phyloP scores from a whole-genome alignment of 2,113 vertebrate genomes.

The Orycteropus afer region DNA sequence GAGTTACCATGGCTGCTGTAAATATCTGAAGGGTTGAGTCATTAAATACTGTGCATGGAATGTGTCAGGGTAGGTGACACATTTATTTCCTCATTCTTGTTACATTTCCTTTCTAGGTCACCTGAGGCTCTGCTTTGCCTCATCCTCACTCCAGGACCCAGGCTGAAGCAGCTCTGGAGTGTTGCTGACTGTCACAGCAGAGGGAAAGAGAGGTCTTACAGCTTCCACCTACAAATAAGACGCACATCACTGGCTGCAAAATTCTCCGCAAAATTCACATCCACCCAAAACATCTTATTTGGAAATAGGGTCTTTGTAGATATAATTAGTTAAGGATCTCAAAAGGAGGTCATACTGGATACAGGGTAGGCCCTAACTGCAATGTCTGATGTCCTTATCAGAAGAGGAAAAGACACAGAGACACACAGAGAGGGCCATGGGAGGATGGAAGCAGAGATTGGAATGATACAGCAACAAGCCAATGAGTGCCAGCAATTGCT shows the following conservation, averaged over 20 bases:
- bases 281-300: background rate
- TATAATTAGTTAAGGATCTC: background rate
- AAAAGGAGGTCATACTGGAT: background rate
- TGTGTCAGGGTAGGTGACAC: slow-evolving; percentile 19
- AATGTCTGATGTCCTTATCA: background rate
- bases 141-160: background rate
- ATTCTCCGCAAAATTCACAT: background rate
- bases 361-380: background rate
- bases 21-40: background rate
- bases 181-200: background rate
- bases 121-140: background rate
- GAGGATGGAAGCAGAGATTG: background rate
- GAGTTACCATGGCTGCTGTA: background rate
- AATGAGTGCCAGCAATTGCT: background rate
- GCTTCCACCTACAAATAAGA: background rate
- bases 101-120: background rate
- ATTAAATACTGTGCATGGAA: background rate
- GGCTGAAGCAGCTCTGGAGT: background rate
- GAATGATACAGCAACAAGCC: too few species aligned
- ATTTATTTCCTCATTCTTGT: slow-evolving; percentile 20
- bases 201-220: background rate
- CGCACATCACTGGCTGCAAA: background rate
- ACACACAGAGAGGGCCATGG: background rate
- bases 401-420: background rate
- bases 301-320: background rate